Evolutionary conservation across 2,113 vertebrate genomes (phyloP).

Genomic region (Scytalopus superciliaris): DNA sequence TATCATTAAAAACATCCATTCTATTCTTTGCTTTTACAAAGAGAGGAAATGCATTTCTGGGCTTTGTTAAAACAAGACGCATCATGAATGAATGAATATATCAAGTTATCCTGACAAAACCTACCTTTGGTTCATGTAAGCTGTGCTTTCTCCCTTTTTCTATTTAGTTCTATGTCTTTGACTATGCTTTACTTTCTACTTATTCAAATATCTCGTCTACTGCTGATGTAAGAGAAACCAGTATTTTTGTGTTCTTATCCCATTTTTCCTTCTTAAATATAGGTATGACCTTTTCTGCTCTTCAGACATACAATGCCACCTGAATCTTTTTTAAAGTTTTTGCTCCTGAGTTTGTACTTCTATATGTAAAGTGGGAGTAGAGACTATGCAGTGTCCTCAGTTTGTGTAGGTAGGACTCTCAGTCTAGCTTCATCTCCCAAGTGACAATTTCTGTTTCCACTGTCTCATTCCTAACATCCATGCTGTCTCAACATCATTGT

Average conservation of each 20-base stretch:
- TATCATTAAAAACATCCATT: neutral
- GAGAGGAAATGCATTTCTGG: neutral
- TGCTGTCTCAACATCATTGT: neutral
- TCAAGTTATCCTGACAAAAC: neutral
- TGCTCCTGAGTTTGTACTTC: neutral
- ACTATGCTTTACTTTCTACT: neutral
- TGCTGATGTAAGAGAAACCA: neutral
- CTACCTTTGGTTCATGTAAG: neutral
- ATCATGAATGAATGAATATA: neutral
- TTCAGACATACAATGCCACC: neutral
- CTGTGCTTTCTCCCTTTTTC: neutral
- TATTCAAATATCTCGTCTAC: neutral
- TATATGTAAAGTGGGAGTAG: neutral
- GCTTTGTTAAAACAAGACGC: neutral
- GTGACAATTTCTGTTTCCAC: neutral
- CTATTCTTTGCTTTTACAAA: neutral
- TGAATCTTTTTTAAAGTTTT: neutral
- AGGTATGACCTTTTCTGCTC: neutral
- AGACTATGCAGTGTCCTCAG: neutral
- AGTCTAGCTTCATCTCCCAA: neutral
- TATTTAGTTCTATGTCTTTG: neutral
- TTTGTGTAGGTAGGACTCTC: neutral
- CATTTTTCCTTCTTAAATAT: neutral
- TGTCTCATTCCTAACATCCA: neutral
- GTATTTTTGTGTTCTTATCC: neutral